phyloP scores from a whole-genome alignment of 2,888 invertebrate species.

The Synergus umbraculus region DNA sequence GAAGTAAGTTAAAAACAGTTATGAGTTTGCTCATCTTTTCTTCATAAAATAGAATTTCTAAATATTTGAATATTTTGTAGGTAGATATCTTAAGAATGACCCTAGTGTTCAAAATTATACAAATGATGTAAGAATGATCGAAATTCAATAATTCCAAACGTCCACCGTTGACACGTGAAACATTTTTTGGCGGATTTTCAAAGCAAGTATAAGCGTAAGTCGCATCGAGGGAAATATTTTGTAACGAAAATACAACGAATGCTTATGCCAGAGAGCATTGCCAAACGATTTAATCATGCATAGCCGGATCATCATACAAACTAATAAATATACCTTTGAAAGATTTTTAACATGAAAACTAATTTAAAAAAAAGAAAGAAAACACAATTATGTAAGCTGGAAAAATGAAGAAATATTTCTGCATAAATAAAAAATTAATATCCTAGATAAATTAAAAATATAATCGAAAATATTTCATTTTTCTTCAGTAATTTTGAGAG shows the following conservation, averaged over 20 bases:
- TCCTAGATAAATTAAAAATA: no score
- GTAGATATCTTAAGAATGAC: no score
- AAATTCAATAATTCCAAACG: background rate
- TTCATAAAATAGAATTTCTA: no score
- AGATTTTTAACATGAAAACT: no score
- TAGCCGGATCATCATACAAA: constrained; percentile 46
- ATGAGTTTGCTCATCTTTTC: no score
- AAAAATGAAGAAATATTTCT: background rate
- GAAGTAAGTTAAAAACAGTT: background rate
- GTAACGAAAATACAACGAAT: constrained; percentile 41
- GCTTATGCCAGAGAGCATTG: constrained; percentile 37
- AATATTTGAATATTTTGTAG: no score
- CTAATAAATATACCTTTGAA: background rate
- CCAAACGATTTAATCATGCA: constrained; percentile 41
- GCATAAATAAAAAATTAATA: no score
- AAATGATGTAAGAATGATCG: background rate
- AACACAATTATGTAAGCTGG: no score
- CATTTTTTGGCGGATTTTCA: background rate
- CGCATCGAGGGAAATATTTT: constrained; percentile 10
- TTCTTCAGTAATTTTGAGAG: no score
- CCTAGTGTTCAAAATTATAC: background rate
- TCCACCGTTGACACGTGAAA: background rate
- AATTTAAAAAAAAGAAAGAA: no score
- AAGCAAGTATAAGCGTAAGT: background rate
- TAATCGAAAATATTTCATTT: no score